These are phyloP conservation scores for Phrixothrix hirtus DNA, from an alignment of 2,888 invertebrate genomes.

Conservation along the genomic window DNA sequence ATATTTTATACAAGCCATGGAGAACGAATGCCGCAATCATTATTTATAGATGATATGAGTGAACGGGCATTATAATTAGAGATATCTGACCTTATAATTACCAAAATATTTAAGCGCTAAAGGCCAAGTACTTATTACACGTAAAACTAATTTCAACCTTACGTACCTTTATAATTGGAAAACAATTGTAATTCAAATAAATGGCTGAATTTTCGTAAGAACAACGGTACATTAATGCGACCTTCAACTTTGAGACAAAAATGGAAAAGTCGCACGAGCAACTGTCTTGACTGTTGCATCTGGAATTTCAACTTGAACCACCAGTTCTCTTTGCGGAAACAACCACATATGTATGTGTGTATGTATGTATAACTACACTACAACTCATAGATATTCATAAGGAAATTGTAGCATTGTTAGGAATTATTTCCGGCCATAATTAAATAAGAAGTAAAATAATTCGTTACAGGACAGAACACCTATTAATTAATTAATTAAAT, in stretches of 20 bases:
- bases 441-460: no score
- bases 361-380: no score
- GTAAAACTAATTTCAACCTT: conserved; percentile 14
- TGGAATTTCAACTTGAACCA: conserved; percentile 15
- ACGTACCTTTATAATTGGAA: conserved; percentile 11
- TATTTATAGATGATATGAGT: conserved; percentile 7
- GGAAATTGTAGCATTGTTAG: no score
- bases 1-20: conserved; percentile 1
- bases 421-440: no score
- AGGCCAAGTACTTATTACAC: conserved; percentile 6
- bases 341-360: no score
- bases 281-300: conserved; percentile 6
- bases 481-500: no score
- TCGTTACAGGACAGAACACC: no score
- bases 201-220: conserved; percentile 7
- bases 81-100: conserved; percentile 12
- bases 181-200: conserved; percentile 1
- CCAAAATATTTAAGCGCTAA: conserved; percentile 12
- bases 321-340: conserved; percentile 2
- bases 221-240: conserved; percentile 9
- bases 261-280: conserved; percentile 8
- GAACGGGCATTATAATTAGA: conserved; percentile 7
- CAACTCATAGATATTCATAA: no score
- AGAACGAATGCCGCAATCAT: conserved; percentile 4
- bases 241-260: conserved; percentile 9